Evolutionary conservation across 2,888 invertebrate genomes (phyloP), one percentile per base, ranked within the genome.

Genomic region (Acleris cristana): DNA sequence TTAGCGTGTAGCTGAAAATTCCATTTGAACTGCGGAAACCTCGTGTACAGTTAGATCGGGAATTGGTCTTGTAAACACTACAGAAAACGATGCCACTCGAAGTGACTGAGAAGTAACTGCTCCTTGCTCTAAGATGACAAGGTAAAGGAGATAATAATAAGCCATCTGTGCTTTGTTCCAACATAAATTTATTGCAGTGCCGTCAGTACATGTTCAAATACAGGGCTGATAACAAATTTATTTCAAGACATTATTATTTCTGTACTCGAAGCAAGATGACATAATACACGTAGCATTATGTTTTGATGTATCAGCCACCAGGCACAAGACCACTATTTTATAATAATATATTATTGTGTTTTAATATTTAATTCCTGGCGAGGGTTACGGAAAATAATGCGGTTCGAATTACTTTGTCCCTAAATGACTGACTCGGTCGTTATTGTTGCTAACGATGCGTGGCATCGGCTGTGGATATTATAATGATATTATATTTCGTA

Each of bases 401-500:
- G n/a, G 23, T 49, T 63, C 58, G 57, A 54, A 62, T 63, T 57
- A 67, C 51, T 48, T 40, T 48, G 62, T n/a, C 53, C 57, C 62
- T 56, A 63, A 67, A 67, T 63, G 19, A 48, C 62, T 26, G 48
- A 56, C 44, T 53, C 56, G 21, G 54, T 61, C 34, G 60, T 69
- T 69, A 69, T 51, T 34, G 45, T 16, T 40, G 49, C 21, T 65
- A 69, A 65, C 65, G 69, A 69, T 19, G 61, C 69, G 55, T 69
- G 61, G 56, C 62, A 55, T 16, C 57, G 44, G 40, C 66, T 57
- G 51, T 61, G 61, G 65, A 62, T 54, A 67, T 67, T 62, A 67
- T 67, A 62, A 67, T 67, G 62, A 58, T 63, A 63, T 67, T 63
- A 67, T n/a, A 30, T 66, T 58, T 58, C 23, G 52, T 58, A 48